These are phyloP conservation scores for Hemaris fuciformis DNA, from an alignment of 2,888 invertebrate species.

Conservation along the genomic window DNA sequence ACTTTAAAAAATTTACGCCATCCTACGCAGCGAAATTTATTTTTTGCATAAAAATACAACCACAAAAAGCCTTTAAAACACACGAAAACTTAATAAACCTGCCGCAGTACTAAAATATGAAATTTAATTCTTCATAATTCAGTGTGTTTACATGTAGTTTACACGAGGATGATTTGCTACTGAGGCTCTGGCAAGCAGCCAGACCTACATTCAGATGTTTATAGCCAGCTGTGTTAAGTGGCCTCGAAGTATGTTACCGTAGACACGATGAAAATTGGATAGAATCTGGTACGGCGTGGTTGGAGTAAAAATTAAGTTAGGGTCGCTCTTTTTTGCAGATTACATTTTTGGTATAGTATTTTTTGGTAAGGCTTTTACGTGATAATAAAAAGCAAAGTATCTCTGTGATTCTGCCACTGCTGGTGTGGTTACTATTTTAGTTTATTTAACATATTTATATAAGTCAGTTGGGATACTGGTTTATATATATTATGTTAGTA, in stretches of 20 bases:
- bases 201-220: conserved; percentile 27
- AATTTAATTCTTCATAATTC: conserved; percentile 14
- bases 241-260: conserved; percentile 21
- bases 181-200: conserved; percentile 35
- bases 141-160: conserved; percentile 43
- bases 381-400: neutral
- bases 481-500: no score
- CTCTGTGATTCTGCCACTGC: neutral
- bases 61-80: neutral
- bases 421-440: no score
- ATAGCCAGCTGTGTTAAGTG: conserved; percentile 30
- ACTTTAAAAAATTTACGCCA: no score
- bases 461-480: no score
- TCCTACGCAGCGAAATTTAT: neutral
- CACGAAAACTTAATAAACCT: neutral
- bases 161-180: conserved; percentile 41
- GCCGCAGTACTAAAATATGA: conserved; percentile 18
- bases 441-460: no score
- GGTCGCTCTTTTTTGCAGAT: no score
- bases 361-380: no score
- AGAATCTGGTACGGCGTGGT: neutral
- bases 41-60: neutral
- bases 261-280: neutral
- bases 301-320: neutral
- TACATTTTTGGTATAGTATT: no score